Percentiles rank a stretch among this genome's conserved stretches.
Evolutionary conservation across 1,140 invertebrate genomes (phyloP).

Genomic region (Drosophila aff.): DNA sequence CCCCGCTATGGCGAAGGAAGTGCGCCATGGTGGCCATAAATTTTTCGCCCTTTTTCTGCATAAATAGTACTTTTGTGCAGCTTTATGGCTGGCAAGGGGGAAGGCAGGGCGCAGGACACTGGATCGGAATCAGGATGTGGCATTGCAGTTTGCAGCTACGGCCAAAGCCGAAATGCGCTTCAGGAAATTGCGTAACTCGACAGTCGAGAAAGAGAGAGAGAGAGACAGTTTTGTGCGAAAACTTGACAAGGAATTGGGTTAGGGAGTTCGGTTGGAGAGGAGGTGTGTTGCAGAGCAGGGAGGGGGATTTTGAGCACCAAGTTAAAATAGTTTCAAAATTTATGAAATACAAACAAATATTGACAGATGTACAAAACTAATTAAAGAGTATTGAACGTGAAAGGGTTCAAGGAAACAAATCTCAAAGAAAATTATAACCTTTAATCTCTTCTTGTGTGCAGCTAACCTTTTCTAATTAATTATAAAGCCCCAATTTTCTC

Average conservation of each 20-base stretch:
- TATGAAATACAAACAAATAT: background rate
- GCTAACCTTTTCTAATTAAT: background rate
- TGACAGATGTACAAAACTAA: background rate
- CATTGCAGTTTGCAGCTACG: constrained; percentile 59
- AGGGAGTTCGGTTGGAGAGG: background rate
- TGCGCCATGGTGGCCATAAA: constrained; percentile 65
- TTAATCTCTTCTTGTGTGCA: no score
- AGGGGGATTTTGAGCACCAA: background rate
- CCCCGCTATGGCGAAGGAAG: constrained; percentile 46
- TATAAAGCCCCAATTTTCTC: background rate
- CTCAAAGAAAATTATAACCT: background rate
- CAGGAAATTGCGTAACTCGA: constrained; percentile 76
- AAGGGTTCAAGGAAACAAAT: background rate
- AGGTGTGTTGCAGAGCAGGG: background rate
- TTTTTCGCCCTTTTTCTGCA: constrained; percentile 65
- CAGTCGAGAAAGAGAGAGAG: constrained; percentile 22
- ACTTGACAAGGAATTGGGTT: constrained; percentile 45
- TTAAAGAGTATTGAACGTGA: background rate
- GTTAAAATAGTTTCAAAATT: background rate
- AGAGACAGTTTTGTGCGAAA: constrained; percentile 33
- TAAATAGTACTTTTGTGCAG: constrained; percentile 68
- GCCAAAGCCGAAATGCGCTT: constrained; percentile 44
- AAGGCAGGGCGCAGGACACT: background rate
- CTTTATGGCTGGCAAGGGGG: constrained; percentile 47
- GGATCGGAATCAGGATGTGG: constrained; percentile 60